A percentile compares a stretch with the other conserved stretches of the same genome.
These are phyloP conservation scores for Heterodera filipjevi DNA, from an alignment of 2,888 invertebrate genomes.

Conservation along the genomic window DNA sequence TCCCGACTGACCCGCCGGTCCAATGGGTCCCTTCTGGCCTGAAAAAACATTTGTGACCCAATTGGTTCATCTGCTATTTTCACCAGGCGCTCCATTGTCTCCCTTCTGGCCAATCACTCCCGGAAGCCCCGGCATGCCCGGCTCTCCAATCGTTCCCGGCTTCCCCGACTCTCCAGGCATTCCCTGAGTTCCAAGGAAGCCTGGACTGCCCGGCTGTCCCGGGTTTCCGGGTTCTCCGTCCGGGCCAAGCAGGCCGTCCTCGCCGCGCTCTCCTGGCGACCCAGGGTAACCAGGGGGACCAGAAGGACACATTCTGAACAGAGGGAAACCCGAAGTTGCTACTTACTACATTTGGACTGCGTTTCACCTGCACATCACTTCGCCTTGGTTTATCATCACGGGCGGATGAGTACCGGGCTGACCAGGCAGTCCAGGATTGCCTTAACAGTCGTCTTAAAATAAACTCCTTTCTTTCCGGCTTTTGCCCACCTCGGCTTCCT, in stretches of 20 bases:
- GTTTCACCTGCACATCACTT: slow-evolving; percentile 39
- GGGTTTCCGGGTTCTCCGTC: slow-evolving; percentile 52
- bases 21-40: slow-evolving; percentile 50
- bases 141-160: slow-evolving; percentile 46
- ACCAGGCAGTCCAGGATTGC: slow-evolving; percentile 53
- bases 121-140: slow-evolving; percentile 37
- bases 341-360: not conserved
- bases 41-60: not conserved
- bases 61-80: not conserved
- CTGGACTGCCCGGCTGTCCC: slow-evolving; percentile 53
- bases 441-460: slow-evolving; percentile 50
- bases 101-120: slow-evolving; percentile 53
- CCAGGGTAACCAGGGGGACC: slow-evolving; percentile 59
- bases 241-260: slow-evolving; percentile 52
- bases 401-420: slow-evolving; percentile 58
- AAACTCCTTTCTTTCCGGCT: slow-evolving; percentile 36
- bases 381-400: slow-evolving; percentile 55
- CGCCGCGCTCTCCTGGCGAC: slow-evolving; percentile 50
- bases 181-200: slow-evolving; percentile 41
- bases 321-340: not conserved
- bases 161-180: slow-evolving; percentile 58
- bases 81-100: slow-evolving; percentile 54
- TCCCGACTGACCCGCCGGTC: slow-evolving; percentile 47
- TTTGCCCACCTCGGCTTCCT: slow-evolving; percentile 4
- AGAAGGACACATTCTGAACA: slow-evolving; percentile 56